These are phyloP conservation scores for Pelochelys cantorii DNA, from an alignment of 2,797 vertebrate genomes.

Conservation along the genomic window DNA sequence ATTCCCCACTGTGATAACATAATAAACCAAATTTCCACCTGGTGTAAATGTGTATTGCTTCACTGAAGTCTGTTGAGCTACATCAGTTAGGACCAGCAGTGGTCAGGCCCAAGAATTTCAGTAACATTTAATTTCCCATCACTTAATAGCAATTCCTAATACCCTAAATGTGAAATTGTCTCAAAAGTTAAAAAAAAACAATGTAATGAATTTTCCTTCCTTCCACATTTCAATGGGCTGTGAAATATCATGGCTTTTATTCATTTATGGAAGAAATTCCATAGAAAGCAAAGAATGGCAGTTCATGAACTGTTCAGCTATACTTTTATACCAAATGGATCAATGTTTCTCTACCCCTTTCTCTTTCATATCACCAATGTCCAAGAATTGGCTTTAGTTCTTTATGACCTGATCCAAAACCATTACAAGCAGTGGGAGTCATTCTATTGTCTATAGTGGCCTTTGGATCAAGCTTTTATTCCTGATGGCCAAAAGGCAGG, in stretches of 20 bases:
- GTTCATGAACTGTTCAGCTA: not conserved
- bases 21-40: not conserved
- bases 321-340: not conserved
- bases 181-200: constrained; percentile 20
- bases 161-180: constrained; percentile 20
- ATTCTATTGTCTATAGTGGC: not conserved
- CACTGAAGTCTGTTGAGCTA: not conserved
- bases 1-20: not conserved
- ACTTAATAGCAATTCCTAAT: constrained; percentile 18
- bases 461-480: not conserved
- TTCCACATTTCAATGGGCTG: not conserved
- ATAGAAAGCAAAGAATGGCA: not conserved
- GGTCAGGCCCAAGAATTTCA: not conserved
- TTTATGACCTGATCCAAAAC: not conserved
- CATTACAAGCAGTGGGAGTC: not conserved
- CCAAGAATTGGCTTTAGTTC: not conserved
- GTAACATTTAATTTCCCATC: constrained; percentile 44
- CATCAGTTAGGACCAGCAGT: not conserved
- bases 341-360: not conserved
- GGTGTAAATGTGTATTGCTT: not conserved
- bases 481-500: not conserved
- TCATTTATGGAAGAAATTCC: not conserved
- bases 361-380: not conserved
- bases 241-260: not conserved
- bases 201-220: not conserved